Percentiles rank a stretch among this genome's conserved stretches.
Evolutionary conservation across 2,113 vertebrate genomes (phyloP).

Genomic region (Callorhinus ursinus): DNA sequence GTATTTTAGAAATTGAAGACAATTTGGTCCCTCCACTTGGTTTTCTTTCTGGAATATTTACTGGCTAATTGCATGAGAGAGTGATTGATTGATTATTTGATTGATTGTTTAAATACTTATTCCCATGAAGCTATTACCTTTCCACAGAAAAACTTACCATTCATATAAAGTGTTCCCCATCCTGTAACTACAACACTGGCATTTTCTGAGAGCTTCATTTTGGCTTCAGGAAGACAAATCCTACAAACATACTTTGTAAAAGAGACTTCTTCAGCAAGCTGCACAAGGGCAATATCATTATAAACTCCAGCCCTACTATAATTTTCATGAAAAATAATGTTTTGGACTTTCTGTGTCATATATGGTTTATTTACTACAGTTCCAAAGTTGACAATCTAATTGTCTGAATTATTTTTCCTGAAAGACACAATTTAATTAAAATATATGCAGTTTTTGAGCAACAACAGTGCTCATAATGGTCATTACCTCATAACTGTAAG

Average conservation of each 20-base stretch:
- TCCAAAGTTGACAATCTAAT: slow-evolving; percentile 83
- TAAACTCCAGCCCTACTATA: slow-evolving; percentile 38
- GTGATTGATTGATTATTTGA: not conserved
- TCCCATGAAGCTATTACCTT: not conserved
- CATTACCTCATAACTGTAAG: slow-evolving; percentile 27
- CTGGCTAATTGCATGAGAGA: not conserved
- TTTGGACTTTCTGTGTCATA: slow-evolving; percentile 73
- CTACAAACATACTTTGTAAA: slow-evolving; percentile 76
- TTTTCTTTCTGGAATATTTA: slow-evolving; percentile 12
- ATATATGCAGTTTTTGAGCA: not conserved
- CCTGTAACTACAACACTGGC: slow-evolving; percentile 83
- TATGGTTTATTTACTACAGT: slow-evolving; percentile 76
- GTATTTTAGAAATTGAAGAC: not conserved
- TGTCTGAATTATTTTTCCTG: slow-evolving; percentile 71
- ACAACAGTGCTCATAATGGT: not conserved
- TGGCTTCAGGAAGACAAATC: slow-evolving; percentile 85
- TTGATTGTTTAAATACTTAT: not conserved
- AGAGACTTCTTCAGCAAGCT: slow-evolving; percentile 80
- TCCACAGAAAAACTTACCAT: slow-evolving; percentile 41
- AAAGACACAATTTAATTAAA: slow-evolving; percentile 55
- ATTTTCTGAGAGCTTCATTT: slow-evolving; percentile 78
- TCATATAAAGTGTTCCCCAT: slow-evolving; percentile 72
- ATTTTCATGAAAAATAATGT: slow-evolving; percentile 82
- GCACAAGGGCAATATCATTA: slow-evolving; percentile 82
- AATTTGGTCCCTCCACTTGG: not conserved